Evolutionary conservation across 35 echinoderm and acorn worm species (phyloP).

Genomic region (Heliocidaris tuberculata): DNA sequence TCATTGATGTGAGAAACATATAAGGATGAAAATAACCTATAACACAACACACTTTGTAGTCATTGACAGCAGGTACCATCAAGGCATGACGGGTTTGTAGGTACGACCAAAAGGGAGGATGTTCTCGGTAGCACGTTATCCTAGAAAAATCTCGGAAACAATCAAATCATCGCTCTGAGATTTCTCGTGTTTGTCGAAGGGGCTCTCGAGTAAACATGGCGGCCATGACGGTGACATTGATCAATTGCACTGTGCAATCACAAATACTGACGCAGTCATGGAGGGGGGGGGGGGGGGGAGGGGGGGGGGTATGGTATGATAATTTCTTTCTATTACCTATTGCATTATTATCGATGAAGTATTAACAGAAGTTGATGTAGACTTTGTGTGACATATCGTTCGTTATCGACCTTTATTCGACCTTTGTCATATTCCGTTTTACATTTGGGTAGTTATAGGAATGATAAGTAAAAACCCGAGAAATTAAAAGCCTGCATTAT

Average conservation of each 20-base stretch:
- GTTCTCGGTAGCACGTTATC: constrained; percentile 14
- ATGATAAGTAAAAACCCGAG: too few relatives aligned
- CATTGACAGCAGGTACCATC: neutral
- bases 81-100: neutral
- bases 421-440: too few relatives aligned
- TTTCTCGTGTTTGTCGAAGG: constrained; percentile 6
- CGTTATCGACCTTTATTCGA: too few relatives aligned
- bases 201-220: neutral
- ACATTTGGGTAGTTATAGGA: neutral
- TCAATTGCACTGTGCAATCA: constrained; percentile 10
- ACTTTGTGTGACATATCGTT: too few relatives aligned
- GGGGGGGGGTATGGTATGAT: too few relatives aligned
- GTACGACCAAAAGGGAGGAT: neutral
- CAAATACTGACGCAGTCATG: neutral
- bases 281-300: neutral
- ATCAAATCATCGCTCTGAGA: constrained; percentile 18
- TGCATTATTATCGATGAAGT: too few relatives aligned
- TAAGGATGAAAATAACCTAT: too few relatives aligned
- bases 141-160: constrained; percentile 15
- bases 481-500: too few relatives aligned
- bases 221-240: constrained; percentile 12
- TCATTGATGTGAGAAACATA: too few relatives aligned
- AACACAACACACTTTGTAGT: neutral
- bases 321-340: too few relatives aligned
- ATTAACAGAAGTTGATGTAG: too few relatives aligned